Evolutionary conservation across 2,113 vertebrate species (phyloP).

Genomic region (Turnix velox): DNA sequence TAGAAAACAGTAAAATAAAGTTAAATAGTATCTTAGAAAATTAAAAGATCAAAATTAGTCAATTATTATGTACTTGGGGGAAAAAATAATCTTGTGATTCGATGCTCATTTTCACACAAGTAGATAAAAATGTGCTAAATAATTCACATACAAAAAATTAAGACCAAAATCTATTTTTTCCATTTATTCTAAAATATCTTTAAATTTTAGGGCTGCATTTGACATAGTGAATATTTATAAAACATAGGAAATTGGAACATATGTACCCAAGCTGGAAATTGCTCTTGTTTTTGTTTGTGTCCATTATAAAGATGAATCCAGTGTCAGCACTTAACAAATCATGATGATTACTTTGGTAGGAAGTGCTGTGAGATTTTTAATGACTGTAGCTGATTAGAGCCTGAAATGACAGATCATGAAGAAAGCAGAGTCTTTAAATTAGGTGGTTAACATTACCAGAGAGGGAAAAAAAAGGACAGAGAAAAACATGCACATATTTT

Average conservation of each 20-base stretch:
- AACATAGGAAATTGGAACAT: neutral
- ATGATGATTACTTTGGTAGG: neutral
- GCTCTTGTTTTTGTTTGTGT: neutral
- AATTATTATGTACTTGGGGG: neutral
- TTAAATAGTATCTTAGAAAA: neutral
- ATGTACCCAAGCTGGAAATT: neutral
- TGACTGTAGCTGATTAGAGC: neutral
- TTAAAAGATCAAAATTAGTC: neutral
- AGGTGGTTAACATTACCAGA: neutral
- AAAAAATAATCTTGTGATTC: neutral
- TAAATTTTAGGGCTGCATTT: neutral
- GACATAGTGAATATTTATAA: neutral
- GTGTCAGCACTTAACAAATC: constrained; percentile 33
- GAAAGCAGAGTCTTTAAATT: constrained; percentile 20
- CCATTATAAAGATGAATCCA: neutral
- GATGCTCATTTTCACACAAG: neutral
- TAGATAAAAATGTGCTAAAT: neutral
- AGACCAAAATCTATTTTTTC: accelerated
- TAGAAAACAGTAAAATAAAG: neutral
- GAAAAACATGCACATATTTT: neutral
- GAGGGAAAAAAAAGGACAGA: neutral
- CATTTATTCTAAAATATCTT: neutral
- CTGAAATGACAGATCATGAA: constrained; percentile 21
- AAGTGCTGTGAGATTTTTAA: constrained; percentile 9
- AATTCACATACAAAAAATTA: neutral